Conservation (phyloP, 1,140 invertebrate species). For the Macrobrachium rosenbergii region DNA sequence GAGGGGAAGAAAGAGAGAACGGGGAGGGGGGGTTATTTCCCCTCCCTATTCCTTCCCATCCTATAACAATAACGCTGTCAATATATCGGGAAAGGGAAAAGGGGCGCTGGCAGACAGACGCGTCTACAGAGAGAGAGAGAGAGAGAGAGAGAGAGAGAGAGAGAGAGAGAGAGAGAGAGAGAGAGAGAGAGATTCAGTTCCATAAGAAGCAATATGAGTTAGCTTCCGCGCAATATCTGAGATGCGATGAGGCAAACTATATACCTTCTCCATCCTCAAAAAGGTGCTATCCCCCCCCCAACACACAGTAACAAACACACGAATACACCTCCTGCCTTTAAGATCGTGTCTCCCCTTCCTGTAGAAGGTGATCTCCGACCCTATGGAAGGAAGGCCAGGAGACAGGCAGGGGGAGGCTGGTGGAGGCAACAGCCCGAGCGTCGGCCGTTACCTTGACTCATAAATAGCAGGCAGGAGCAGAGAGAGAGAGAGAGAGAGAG, state of each 20-base stretch:
- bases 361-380: not conserved
- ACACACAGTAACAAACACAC: too few species aligned
- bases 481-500: not conserved
- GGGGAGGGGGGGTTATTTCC: not conserved
- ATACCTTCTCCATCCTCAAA: too few species aligned
- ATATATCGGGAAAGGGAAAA: not conserved
- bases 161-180: not conserved
- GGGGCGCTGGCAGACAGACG: not conserved
- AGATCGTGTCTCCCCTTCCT: too few species aligned
- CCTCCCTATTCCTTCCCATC: not conserved
- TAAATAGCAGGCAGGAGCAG: not conserved
- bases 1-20: not conserved
- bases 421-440: not conserved
- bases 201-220: not conserved
- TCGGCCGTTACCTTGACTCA: not conserved
- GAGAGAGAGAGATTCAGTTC: not conserved
- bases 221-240: too few species aligned
- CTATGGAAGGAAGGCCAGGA: not conserved
- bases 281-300: too few species aligned
- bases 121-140: not conserved
- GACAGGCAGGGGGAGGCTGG: not conserved
- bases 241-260: too few species aligned
- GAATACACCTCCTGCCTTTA: too few species aligned
- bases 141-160: not conserved
- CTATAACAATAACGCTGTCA: not conserved